Evolutionary conservation across 2,888 invertebrate species (phyloP), one percentile per base, ranked within the genome.

Genomic region (Bibio marci): DNA sequence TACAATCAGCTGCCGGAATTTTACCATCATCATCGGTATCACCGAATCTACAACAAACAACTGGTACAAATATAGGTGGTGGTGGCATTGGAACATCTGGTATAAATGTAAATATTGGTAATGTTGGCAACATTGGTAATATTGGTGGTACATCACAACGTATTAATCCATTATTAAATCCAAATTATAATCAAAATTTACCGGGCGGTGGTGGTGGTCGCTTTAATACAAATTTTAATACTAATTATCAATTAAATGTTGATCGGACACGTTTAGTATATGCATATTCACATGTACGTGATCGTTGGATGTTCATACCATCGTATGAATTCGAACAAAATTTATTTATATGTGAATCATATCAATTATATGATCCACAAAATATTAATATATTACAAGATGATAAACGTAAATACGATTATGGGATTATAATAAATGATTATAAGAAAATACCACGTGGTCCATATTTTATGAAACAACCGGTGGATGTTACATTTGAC

Each of bases 401-500:
- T 54, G 82, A 85, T 50, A 76, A 79, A 47, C 71, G 88, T 37
- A 77, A 80, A 31, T 83, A 81, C 54, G 80, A 82, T 32, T 94
- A 90, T 62, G 92, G 92, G 1, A 57, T 87, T 38, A 73, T 87
- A 33, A 39, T 15, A 18, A 41, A 26, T 3, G 82, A 94, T 58
- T 79, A 80, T 1, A 73, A 75, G 43, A 73, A 75, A 51, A 76
- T 94, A 47, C 87, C 88, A 0, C 67, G 80, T 47, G 94, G 94
- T 1, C 95, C 95, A 4, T 81, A 72, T 53, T 91, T 95, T 54
- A 76, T 81, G 8, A 76, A 76, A 50, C 85, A 92, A 55, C 92
- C 94, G 0, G 66, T 68, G 12, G 76, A 82, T 54, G 80, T 76
- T 14, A 81, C 86, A 12, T 88, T 83, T 61, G 91, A 91, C 61